Evolutionary conservation across 1,140 invertebrate species (phyloP).

Genomic region (Nephotettix cincticeps): DNA sequence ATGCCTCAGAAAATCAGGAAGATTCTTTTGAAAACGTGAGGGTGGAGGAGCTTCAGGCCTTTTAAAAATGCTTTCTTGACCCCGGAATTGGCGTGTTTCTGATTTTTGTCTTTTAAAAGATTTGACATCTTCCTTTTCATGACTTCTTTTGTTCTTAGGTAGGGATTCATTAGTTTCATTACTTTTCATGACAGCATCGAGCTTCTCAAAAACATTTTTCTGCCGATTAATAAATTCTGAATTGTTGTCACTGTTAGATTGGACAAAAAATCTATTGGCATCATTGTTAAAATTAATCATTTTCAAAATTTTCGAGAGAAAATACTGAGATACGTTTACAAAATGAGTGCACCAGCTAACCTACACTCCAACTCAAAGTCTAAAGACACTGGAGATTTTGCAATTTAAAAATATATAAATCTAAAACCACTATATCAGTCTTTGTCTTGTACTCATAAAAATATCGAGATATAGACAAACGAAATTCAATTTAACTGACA

Average conservation of each 20-base stretch:
- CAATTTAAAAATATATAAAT: too few species aligned
- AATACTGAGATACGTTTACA: too few species aligned
- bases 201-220: conserved; percentile 33
- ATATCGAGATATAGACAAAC: too few species aligned
- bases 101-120: conserved; percentile 35
- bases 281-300: background rate
- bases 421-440: too few species aligned
- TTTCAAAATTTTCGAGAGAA: too few species aligned
- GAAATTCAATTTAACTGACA: too few species aligned
- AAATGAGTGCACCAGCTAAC: too few species aligned
- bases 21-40: conserved; percentile 41
- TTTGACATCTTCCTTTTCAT: background rate
- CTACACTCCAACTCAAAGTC: too few species aligned
- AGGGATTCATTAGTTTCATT: background rate
- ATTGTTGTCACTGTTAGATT: conserved; percentile 15
- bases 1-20: conserved; percentile 69
- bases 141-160: background rate
- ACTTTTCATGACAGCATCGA: conserved; percentile 25
- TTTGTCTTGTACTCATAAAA: too few species aligned
- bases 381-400: too few species aligned
- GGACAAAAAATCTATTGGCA: background rate
- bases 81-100: conserved; percentile 59
- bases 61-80: conserved; percentile 76
- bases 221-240: conserved; percentile 32
- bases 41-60: conserved; percentile 59